Evolutionary conservation across 1,140 invertebrate genomes (phyloP), one percentile per base, ranked within the genome.

Genomic region (Aphidius ervi): DNA sequence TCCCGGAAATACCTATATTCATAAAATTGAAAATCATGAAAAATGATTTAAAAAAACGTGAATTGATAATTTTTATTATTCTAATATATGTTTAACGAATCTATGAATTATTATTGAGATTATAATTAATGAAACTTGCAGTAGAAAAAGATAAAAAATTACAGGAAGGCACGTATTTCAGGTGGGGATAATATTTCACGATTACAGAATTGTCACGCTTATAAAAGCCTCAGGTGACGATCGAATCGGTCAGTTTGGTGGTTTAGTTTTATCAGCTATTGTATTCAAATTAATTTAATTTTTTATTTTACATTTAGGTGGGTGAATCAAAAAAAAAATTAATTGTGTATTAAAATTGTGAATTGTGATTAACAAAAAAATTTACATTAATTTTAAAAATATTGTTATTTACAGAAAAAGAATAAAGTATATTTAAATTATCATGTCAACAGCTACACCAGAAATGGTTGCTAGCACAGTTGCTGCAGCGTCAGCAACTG

Each of bases 371-470:
- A 61, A 45, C 43, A 1, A 53, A 0, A 65, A 65, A 45, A 46
- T 16, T 50, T 49, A 50, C 37, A 43, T 48, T 58, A 37, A 54
- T 63, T 49, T 39, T 1, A 46, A 16, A 45, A 23, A 2, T 16
- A 41, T 52, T 65, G 50, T 40, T 54, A 49, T 58, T 69, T 69
- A 1, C 61, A 68, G 68, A 65, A 20, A 23, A 45, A 40, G 9
- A 39, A 37, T 47, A 58, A 53, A 57, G 58, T 53, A 20, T n/a
- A 65, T 8, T 61, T 50, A 58, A 16, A 16, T 46, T 43, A 68
- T 40, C 10, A 80, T 80, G 78, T 78, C 78, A 58, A 60, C 70
- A 58, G 68, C 73, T 47, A 76, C 71, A 62, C 76, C 77, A 53
- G 74, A 79, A 75, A 59, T 79, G 49, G 63, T 80, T 52, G 65